These are phyloP conservation scores for Siniperca chuatsi DNA, from an alignment of 2,113 vertebrate species.

Conservation along the genomic window DNA sequence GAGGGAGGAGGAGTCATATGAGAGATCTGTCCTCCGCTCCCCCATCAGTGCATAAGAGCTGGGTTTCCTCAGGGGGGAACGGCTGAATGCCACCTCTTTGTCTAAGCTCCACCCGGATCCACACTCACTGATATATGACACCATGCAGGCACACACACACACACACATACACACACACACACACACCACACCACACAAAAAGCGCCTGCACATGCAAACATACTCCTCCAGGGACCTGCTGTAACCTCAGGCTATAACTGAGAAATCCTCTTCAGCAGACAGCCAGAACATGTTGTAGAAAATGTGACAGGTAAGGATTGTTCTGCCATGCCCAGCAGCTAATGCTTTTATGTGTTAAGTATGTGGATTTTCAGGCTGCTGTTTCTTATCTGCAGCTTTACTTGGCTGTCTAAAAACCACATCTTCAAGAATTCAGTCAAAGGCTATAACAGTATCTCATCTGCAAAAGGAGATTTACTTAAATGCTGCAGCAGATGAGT, in stretches of 20 bases:
- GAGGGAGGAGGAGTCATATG: conserved; percentile 34
- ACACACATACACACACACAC: conserved; percentile 4
- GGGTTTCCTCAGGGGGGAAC: conserved; percentile 33
- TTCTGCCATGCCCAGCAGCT: neutral
- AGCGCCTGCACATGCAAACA: conserved; percentile 9
- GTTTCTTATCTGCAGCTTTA: conserved; percentile 24
- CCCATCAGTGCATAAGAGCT: conserved; percentile 23
- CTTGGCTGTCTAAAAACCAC: neutral
- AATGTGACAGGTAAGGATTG: neutral
- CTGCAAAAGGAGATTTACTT: neutral
- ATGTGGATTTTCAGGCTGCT: conserved; percentile 28
- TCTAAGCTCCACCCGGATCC: conserved; percentile 36
- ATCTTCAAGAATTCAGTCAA: conserved; percentile 16
- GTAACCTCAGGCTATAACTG: conserved; percentile 18
- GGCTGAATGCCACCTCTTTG: conserved; percentile 64
- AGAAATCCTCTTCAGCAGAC: conserved; percentile 4
- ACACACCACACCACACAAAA: conserved; percentile 2
- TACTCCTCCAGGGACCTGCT: conserved; percentile 13
- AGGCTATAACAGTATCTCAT: neutral
- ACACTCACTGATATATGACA: conserved; percentile 49
- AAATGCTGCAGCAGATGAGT: neutral
- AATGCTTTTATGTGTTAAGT: neutral
- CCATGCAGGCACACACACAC: neutral
- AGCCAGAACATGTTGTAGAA: neutral
- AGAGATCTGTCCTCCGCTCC: conserved; percentile 31